Base-by-base conservation (phyloP, 2,888 invertebrate species). In the Polyommatus iphigenia region DNA sequence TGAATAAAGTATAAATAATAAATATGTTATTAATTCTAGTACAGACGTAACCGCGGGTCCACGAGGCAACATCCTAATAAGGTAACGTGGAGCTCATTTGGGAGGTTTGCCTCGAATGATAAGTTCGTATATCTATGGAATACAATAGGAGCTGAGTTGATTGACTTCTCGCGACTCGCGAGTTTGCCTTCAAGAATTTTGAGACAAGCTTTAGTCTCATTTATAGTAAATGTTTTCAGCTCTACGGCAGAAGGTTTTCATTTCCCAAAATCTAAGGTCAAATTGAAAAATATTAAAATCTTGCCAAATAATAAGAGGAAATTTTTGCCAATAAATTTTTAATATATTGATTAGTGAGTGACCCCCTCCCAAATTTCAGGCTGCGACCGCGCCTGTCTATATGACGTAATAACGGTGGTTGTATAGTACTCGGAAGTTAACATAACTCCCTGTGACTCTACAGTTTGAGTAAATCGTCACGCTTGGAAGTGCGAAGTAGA, bases 1-100 rank as follows among this genome's bases (percentile, higher is more conserved):
- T 32, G 32, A 67, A 67, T 67, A 32, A 67, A 67, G 32, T 67
- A 67, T 67, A 10, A 67, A 67, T 67, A 67, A 24, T 29, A n/a
- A n/a, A n/a, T n/a, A n/a, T n/a, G n/a, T 67, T 67, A 29, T 67
- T 29, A 67, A 29, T 29, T 20, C 62, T 24, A 32, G 18, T 24
- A 24, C 18, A 24, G 15, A 15, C 29, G 67, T 67, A 67, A 3
- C 67, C 7, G 6, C 29, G 18, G 10, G 24, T 62, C 62, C 62
- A 15, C 18, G 18, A 67, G 18, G 67, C 29, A 29, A 67, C 13
- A 67, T 15, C 67, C 32, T 15, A 67, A 32, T 67, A 29, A 15
- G 67, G 32, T 67, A 67, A 67, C 15, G 67, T 29, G 24, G 67
- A 67, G 67, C 18, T 13, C 18, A 67, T 67, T 32, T 67, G 67